Base-by-base conservation (phyloP, 53 echinoderm and acorn worm genomes). In the Glandiceps talaboti region DNA sequence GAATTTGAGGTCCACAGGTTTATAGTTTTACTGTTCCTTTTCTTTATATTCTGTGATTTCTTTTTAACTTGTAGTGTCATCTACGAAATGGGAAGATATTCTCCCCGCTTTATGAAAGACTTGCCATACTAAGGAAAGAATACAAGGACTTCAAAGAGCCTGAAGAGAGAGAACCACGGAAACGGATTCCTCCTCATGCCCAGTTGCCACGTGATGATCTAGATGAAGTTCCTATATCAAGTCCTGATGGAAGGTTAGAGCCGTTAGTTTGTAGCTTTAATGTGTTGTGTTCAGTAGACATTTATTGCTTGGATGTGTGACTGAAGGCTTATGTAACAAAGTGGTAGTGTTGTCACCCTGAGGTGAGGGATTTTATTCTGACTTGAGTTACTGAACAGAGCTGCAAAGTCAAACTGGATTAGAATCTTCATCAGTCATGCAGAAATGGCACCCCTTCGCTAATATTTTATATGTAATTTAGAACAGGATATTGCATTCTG, bases 11-110 rank as follows among this genome's bases (percentile, higher is more conserved):
- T n/a, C n/a, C n/a, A n/a, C n/a, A n/a, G n/a, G n/a, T n/a, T n/a
- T n/a, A n/a, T n/a, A n/a, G n/a, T n/a, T n/a, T n/a, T n/a, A n/a
- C n/a, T n/a, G n/a, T n/a, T n/a, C n/a, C n/a, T n/a, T n/a, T n/a
- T n/a, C n/a, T n/a, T n/a, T n/a, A n/a, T n/a, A n/a, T 6, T 31
- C 1, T 14, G 26, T 79, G 75, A 76, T 77, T 28, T 79, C 29
- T 79, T 80, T 29, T 33, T 25, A 31, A 73, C 30, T 75, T 29
- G 30, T 73, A 94, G 96, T 88, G 90, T 72, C 90, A 86, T 31
- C 77, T 92, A 33, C 73, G 75, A 73, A 83, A 86, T 0, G 96
- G 96, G 30, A 86, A 83, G 76, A 86, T 95, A 1, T 95, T 90
- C 82, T 82, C 85, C 29, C 92, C 92, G 25, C 74, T 95, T 1